Evolutionary conservation across 2,797 vertebrate species (phyloP).

Genomic region (Anguilla pacifica): DNA sequence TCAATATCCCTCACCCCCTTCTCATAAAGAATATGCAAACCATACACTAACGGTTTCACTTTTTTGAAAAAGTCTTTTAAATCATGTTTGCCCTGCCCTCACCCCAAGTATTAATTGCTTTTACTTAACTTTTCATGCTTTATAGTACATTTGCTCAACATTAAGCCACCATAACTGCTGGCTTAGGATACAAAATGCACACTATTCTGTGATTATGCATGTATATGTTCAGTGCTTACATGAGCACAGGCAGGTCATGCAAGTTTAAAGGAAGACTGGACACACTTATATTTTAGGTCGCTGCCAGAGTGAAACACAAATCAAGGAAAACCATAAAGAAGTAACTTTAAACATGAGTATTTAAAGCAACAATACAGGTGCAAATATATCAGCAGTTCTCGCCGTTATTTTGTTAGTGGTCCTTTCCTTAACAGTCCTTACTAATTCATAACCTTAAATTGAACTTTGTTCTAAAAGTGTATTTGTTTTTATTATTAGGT

Average conservation of each 20-base stretch:
- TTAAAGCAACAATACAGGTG: neutral
- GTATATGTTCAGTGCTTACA: neutral
- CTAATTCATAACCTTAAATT: neutral
- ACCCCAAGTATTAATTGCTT: conserved; percentile 34
- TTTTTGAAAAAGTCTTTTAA: conserved; percentile 58
- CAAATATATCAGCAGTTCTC: neutral
- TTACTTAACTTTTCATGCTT: conserved; percentile 18
- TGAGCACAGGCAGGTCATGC: neutral
- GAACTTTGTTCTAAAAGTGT: neutral
- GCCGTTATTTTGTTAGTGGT: no score
- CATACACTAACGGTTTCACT: conserved; percentile 68
- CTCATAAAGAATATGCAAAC: conserved; percentile 72
- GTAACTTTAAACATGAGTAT: neutral
- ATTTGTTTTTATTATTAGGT: neutral
- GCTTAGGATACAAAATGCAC: conserved; percentile 5
- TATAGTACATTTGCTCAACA: neutral
- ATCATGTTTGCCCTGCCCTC: conserved; percentile 61
- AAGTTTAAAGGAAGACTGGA: neutral
- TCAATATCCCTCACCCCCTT: conserved; percentile 61
- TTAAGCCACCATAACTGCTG: neutral
- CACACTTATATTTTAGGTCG: no score
- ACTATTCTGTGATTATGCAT: neutral
- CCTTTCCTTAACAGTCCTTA: neutral
- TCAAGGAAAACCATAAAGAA: neutral
- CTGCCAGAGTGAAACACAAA: neutral